Evolutionary conservation across 2,113 vertebrate genomes (phyloP).

Genomic region (Alligator sinensis): DNA sequence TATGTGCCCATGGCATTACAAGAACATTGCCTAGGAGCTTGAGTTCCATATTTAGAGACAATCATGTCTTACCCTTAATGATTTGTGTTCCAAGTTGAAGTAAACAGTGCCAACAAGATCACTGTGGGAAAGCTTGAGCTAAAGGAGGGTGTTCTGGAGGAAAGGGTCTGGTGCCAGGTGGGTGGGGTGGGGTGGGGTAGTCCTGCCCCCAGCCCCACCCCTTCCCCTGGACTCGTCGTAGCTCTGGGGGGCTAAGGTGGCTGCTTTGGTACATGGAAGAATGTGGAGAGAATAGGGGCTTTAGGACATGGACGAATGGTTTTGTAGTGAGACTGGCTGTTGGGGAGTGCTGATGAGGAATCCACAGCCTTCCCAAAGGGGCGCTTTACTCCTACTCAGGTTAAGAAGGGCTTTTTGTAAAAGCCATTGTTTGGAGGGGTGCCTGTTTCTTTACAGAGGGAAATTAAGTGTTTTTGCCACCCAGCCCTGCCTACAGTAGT

Average conservation of each 20-base stretch:
- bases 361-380: too few relatives aligned
- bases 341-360: too few relatives aligned
- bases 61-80: accelerated
- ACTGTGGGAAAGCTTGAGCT: background rate
- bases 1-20: background rate
- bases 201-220: too few relatives aligned
- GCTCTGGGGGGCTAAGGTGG: too few relatives aligned
- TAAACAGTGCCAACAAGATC: background rate
- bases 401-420: background rate
- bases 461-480: background rate
- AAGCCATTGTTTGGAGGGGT: background rate
- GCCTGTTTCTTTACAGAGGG: background rate
- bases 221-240: too few relatives aligned
- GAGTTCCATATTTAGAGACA: background rate
- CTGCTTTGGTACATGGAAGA: too few relatives aligned
- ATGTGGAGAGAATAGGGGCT: too few relatives aligned
- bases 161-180: background rate
- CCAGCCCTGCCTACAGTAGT: background rate
- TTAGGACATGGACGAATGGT: too few relatives aligned
- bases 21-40: background rate
- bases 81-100: background rate
- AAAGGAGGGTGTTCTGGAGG: background rate
- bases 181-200: accelerated
- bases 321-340: too few relatives aligned
- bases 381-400: background rate